Base-by-base conservation (phyloP, 2,113 vertebrate genomes). In the Vidua macroura region DNA sequence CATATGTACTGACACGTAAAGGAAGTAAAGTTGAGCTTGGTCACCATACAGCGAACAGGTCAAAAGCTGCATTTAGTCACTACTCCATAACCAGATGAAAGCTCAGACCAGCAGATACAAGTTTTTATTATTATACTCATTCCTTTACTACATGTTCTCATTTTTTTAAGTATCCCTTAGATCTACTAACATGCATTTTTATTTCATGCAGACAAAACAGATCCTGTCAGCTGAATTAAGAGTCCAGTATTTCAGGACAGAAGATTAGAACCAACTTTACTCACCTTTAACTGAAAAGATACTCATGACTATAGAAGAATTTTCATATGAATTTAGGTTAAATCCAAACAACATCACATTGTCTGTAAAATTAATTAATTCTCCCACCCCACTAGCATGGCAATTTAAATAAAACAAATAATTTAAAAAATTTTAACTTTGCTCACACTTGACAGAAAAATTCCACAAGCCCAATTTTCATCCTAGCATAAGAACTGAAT, bases 1-100 rank as follows among this genome's bases (percentile, higher is more conserved):
- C 3, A 2, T 46, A 7, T 1, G 7, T 19, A 66, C 14, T 51
- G 46, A 37, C 0, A 0, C 62, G 31, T 33, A 15, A 83, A 22
- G 7, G 44, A 7, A 60, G 27, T 18, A 78, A 82, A 48, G 7
- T 17, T 53, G 20, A 20, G 20, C 59, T 30, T 93, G 51, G 19
- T 19, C 31, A 81, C 15, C n/a, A 58, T 0, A 0, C 13, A 60
- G 20, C 3, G 6, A 83, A 48, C 5, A 30, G 15, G 37, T 63
- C 12, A 48, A 77, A 82, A 66, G 15, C 9, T 72, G 27, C 24
- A 23, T 67, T 49, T 88, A 63, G 28, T 11, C 24, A 59, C 22
- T n/a, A 35, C 3, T 4, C 13, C 48, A 18, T 28, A 48, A 63
- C 14, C 11, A 27, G 9, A 33, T 41, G 19, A 74, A 83, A 76